phyloP scores from a whole-genome alignment of 1,140 invertebrate species.

The Marisa cornuarietis region DNA sequence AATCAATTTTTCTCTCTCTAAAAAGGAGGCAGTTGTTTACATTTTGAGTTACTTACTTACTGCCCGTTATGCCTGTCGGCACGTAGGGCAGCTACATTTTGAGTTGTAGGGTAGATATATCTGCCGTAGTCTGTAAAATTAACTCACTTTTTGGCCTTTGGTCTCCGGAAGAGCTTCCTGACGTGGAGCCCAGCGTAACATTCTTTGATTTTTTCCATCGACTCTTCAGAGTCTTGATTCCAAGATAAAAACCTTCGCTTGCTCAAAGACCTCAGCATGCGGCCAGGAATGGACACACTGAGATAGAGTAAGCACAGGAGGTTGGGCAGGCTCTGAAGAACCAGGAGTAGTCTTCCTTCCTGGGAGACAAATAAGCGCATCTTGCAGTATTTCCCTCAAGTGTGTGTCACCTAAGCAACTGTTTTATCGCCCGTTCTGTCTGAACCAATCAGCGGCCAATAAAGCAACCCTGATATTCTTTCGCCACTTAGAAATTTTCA shows the following conservation, averaged over 20 bases:
- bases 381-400: no score
- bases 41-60: no score
- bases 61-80: no score
- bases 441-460: no score
- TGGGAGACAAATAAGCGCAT: neutral
- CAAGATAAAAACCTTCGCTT: slow-evolving; percentile 12
- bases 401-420: no score
- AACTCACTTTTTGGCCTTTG: slow-evolving; percentile 23
- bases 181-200: slow-evolving; percentile 42
- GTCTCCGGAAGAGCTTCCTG: slow-evolving; percentile 32
- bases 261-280: slow-evolving; percentile 21
- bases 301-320: slow-evolving; percentile 41
- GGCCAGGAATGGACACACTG: slow-evolving; percentile 33
- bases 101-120: no score
- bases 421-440: no score
- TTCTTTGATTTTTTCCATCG: slow-evolving; percentile 34
- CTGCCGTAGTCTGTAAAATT: neutral
- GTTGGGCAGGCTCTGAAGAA: slow-evolving; percentile 32
- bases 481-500: no score
- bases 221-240: slow-evolving; percentile 12
- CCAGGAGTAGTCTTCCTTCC: slow-evolving; percentile 20
- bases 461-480: no score
- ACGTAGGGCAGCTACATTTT: no score
- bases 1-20: no score
- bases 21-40: no score